Conservation (phyloP, 2,113 vertebrate species). For the Pteronura brasiliensis region DNA sequence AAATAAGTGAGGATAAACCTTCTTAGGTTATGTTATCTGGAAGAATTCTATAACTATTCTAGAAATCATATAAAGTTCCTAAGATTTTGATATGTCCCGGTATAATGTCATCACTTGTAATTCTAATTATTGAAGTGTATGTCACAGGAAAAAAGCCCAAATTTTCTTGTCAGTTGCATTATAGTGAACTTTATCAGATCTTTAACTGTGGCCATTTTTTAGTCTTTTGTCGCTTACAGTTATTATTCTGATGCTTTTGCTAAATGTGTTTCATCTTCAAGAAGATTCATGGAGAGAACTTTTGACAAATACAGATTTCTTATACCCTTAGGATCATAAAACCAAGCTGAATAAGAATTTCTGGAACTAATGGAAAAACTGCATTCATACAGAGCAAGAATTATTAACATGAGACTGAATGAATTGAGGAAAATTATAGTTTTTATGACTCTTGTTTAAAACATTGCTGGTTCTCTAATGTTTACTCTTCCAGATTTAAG, state of each 20-base stretch:
- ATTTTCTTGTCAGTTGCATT: background rate
- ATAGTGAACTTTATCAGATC: background rate
- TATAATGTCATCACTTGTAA: background rate
- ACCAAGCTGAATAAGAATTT: background rate
- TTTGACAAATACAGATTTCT: background rate
- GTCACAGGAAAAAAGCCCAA: background rate
- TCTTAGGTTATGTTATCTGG: background rate
- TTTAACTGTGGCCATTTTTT: background rate
- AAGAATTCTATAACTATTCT: background rate
- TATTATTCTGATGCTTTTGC: background rate
- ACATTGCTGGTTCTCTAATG: background rate
- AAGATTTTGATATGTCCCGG: background rate
- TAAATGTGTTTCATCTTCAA: background rate
- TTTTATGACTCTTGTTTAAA: background rate
- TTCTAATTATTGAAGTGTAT: background rate
- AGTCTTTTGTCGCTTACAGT: background rate
- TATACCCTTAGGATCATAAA: background rate
- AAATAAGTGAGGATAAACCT: background rate
- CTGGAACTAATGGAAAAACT: background rate
- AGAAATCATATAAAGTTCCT: background rate
- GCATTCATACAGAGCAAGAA: background rate
- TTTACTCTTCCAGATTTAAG: background rate
- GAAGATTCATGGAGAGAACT: background rate
- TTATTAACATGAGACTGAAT: background rate
- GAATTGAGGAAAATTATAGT: background rate